phyloP scores from a whole-genome alignment of 37 sponge, comb jelly and placozoan species.

The Theonella swinhoei region DNA sequence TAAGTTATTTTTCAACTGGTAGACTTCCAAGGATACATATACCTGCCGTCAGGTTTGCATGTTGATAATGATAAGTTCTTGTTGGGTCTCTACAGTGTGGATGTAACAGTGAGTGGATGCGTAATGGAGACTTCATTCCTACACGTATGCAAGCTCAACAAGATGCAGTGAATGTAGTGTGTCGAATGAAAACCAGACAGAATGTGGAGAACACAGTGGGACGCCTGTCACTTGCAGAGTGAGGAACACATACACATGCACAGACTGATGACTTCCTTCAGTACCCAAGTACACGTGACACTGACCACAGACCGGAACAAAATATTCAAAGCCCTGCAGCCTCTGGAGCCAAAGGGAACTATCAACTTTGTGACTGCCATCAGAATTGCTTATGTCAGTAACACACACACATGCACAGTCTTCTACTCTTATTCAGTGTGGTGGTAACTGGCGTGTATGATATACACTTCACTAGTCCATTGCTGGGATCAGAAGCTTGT shows the following conservation, averaged over 20 bases:
- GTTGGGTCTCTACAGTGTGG: conserved; percentile 82
- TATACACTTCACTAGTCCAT: too few species aligned
- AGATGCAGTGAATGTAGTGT: conserved; percentile 86
- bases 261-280: neutral
- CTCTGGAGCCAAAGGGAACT: conserved; percentile 81
- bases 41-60: neutral
- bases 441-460: too few species aligned
- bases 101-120: conserved; percentile 99
- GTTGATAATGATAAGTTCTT: too few species aligned
- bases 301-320: conserved; percentile 91
- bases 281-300: conserved; percentile 82
- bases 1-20: conserved; percentile 19
- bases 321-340: conserved; percentile 74
- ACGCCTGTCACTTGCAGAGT: conserved; percentile 81
- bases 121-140: conserved; percentile 99
- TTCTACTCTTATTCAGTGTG: too few species aligned
- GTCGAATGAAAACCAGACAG: conserved; percentile 81
- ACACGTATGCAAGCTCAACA: conserved; percentile 89
- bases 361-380: conserved; percentile 88
- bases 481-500: too few species aligned
- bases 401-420: too few species aligned
- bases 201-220: conserved; percentile 95
- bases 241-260: neutral
- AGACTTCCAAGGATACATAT: neutral
- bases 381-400: conserved; percentile 79